Conservation (phyloP, 2,888 invertebrate genomes). For the Cybosia mesomella region DNA sequence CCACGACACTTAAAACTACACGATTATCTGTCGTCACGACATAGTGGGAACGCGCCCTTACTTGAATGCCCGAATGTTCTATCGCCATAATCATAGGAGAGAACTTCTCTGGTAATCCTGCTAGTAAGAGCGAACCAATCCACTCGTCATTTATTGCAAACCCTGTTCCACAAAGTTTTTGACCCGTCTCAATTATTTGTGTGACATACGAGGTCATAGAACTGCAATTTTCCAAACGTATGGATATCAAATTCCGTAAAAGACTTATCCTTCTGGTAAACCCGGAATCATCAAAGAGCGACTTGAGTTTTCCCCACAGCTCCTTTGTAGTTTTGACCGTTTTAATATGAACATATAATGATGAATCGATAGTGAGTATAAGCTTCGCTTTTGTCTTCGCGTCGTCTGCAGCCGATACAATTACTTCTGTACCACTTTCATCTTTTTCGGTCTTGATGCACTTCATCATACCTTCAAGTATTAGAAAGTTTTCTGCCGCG, state of each 20-base stretch:
- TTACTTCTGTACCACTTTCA: background rate
- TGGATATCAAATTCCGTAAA: slow-evolving; percentile 9
- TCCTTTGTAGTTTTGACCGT: background rate
- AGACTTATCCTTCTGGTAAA: slow-evolving; percentile 19
- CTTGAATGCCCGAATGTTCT: slow-evolving; percentile 17
- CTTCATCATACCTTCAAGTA: background rate
- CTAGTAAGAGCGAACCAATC: slow-evolving; percentile 25
- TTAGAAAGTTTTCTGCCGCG: background rate
- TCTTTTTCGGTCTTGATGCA: background rate
- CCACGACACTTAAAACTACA: background rate
- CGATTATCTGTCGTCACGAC: background rate
- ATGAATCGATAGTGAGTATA: slow-evolving; percentile 6
- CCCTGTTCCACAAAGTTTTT: slow-evolving; percentile 27
- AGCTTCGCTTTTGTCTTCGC: no score
- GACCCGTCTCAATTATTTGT: slow-evolving; percentile 24
- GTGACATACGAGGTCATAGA: slow-evolving; percentile 8
- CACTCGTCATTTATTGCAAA: slow-evolving; percentile 30
- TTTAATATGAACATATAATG: slow-evolving; percentile 1
- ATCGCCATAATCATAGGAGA: slow-evolving; percentile 18
- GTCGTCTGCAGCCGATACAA: background rate
- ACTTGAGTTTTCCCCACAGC: slow-evolving; percentile 9
- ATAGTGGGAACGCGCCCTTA: background rate
- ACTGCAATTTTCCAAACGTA: background rate
- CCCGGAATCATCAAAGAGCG: slow-evolving; percentile 16
- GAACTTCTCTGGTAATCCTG: slow-evolving; percentile 29